phyloP scores from a whole-genome alignment of 1,140 invertebrate genomes.

The Pseudobourletiella spinata region DNA sequence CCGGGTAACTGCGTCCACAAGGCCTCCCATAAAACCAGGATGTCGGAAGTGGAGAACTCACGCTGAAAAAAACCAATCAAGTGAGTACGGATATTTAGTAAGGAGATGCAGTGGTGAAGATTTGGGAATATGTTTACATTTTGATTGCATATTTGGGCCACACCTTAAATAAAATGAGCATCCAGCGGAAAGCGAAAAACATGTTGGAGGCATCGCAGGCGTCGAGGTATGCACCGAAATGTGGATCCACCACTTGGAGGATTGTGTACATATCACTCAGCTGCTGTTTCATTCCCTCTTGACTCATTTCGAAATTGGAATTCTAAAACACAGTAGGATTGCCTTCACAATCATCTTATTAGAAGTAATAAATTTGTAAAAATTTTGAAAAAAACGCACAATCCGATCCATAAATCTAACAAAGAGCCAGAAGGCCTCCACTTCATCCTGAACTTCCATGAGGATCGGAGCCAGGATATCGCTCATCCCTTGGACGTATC shows the following conservation, averaged over 20 bases:
- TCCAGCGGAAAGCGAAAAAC: conserved; percentile 97
- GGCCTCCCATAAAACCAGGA: conserved; percentile 53
- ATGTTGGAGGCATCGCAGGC: conserved; percentile 91
- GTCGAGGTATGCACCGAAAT: conserved; percentile 75
- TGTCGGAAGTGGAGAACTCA: conserved; percentile 63
- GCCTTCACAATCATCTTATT: background rate
- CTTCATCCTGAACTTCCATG: conserved; percentile 80
- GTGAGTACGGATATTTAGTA: too few relatives aligned
- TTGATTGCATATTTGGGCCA: too few relatives aligned
- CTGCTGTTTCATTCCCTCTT: conserved; percentile 93
- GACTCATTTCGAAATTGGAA: conserved; percentile 95
- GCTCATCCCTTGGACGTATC: conserved; percentile 94
- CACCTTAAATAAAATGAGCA: conserved; percentile 68
- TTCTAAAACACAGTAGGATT: conserved; percentile 49
- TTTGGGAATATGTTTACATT: too few relatives aligned
- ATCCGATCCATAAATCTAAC: conserved; percentile 96
- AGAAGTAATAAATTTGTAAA: conserved; percentile 32
- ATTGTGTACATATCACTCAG: conserved; percentile 73
- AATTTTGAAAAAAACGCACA: conserved; percentile 48
- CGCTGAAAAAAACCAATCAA: conserved; percentile 43
- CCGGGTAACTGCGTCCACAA: conserved; percentile 48
- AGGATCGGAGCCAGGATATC: conserved; percentile 91
- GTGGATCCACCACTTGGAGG: conserved; percentile 67
- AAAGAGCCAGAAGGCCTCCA: conserved; percentile 99
- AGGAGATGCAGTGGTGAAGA: too few relatives aligned